phyloP scores from a whole-genome alignment of 2,797 vertebrate species.

The Notamacropus eugenii region DNA sequence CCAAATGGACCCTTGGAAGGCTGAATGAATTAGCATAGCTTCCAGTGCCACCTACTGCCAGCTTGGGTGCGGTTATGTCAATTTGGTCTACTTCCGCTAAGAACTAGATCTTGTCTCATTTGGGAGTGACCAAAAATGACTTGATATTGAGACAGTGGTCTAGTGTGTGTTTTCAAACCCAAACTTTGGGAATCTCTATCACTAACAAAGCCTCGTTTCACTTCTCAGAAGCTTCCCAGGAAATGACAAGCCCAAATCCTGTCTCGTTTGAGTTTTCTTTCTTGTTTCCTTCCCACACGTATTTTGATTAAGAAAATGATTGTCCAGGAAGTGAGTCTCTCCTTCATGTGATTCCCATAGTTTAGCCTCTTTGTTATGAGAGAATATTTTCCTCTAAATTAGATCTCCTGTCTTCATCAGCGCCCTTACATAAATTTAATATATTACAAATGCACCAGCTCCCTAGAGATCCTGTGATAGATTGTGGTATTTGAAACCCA shows the following conservation, averaged over 20 bases:
- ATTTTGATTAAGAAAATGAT: conserved; percentile 69
- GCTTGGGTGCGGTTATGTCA: conserved; percentile 41
- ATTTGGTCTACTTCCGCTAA: conserved; percentile 68
- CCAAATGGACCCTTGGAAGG: background rate
- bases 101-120: conserved; percentile 65
- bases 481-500: conserved; percentile 66
- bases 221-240: conserved; percentile 69
- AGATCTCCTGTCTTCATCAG: conserved; percentile 79
- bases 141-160: conserved; percentile 49
- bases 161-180: conserved; percentile 67
- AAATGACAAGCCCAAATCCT: conserved; percentile 66
- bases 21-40: conserved; percentile 63
- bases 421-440: conserved; percentile 81
- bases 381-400: conserved; percentile 75
- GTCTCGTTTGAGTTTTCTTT: conserved; percentile 60
- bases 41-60: conserved; percentile 47
- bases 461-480: conserved; percentile 76
- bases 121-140: background rate
- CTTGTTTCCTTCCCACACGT: conserved; percentile 58
- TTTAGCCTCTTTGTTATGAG: conserved; percentile 69
- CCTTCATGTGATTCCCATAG: conserved; percentile 69
- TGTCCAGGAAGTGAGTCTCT: conserved; percentile 55
- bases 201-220: conserved; percentile 74
- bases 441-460: conserved; percentile 68
- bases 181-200: conserved; percentile 62